phyloP scores from a whole-genome alignment of 2,888 invertebrate genomes.

The Diogma glabrata region DNA sequence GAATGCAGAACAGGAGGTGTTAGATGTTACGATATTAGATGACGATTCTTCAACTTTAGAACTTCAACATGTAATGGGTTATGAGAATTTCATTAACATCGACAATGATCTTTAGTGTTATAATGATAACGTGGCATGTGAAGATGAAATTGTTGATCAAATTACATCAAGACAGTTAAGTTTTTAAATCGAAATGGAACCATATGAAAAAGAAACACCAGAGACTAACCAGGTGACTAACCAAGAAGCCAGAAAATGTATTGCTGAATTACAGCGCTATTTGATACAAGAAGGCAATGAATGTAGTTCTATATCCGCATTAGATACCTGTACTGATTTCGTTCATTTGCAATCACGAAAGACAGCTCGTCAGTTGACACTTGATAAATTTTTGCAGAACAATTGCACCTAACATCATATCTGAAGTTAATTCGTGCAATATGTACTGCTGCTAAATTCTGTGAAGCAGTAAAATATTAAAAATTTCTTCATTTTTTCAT shows the following conservation, averaged over 20 bases:
- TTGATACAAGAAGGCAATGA: background rate
- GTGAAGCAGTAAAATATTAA: too few species aligned
- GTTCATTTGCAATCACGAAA: too few species aligned
- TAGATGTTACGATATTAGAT: background rate
- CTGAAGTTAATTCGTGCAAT: too few species aligned
- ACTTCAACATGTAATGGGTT: background rate
- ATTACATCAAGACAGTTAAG: background rate
- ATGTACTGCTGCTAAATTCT: too few species aligned
- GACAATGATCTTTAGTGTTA: too few species aligned
- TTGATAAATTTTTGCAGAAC: background rate
- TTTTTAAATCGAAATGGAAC: background rate
- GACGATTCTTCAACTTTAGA: background rate
- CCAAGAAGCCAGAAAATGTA: background rate
- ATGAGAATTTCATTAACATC: too few species aligned
- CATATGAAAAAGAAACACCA: background rate
- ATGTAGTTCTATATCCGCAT: background rate
- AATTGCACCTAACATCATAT: too few species aligned
- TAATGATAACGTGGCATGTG: background rate
- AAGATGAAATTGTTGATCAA: background rate
- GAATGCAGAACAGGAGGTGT: background rate
- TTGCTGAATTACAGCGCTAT: background rate
- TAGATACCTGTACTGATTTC: background rate
- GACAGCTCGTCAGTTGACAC: background rate
- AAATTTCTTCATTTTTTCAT: too few species aligned
- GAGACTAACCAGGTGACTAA: background rate